Evolutionary conservation across 2,113 vertebrate species (phyloP), one percentile per base, ranked within the genome.

Genomic region (Cricetomys ansorgei): DNA sequence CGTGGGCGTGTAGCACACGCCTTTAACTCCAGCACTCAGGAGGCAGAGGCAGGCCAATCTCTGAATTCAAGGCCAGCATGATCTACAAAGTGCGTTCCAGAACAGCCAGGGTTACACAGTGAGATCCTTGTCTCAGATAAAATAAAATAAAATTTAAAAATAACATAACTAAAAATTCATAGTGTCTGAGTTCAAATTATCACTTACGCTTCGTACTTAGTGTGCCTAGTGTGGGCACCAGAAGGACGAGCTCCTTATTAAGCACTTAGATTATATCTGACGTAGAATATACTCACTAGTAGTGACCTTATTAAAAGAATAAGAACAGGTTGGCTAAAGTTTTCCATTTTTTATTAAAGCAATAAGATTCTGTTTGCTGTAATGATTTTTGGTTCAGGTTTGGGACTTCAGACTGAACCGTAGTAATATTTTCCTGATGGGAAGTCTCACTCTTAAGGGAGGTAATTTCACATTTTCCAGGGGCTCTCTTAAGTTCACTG

Each of bases 301-400:
- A 81, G 67, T 76, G 85, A 50, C 73, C 65, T 91, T 55, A 83
- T 70, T 70, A 91, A 59, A 17, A 94, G 67, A 92, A 83, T 79
- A 37, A 94, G 89, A 88, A 37, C 23, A 89, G 4, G 70, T 48
- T 31, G 53, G 48, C 72, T 75, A 55, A 57, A 85, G n/a, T 92
- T 94, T 94, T 90, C 75, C 53, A 76, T 90, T 62, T 40, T 92
- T 94, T 95, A 88, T 73, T 94, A 76, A 95, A 75, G 64, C 79
- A 90, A 92, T 37, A 75, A 40, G 31, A 73, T 80, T 97, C 84
- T 92, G 17, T 29, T 77, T 92, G 40, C n/a, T 48, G n/a, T 55
- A 88, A 55, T 86, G 72, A 89, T 67, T 88, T 87, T 88, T 69
- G 76, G 84, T 57, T 95, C 48, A 94, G n/a, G 21, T 75, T 89